Percentiles rank a stretch among this genome's conserved stretches.
These are phyloP conservation scores for Axea sp. DNA, from an alignment of 2,888 invertebrate species.

Conservation along the genomic window DNA sequence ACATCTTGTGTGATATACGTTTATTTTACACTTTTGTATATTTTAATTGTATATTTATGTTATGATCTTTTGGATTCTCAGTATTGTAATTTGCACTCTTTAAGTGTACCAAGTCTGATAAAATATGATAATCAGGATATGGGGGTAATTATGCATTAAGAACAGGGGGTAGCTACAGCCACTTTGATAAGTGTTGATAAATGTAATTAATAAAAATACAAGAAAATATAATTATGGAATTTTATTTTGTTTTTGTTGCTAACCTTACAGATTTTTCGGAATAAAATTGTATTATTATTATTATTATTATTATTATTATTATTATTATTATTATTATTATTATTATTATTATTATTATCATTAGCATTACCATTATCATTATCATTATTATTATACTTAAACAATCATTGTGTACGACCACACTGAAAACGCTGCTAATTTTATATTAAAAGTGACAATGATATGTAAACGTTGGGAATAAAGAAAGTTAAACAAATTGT, in stretches of 20 bases:
- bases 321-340: no score
- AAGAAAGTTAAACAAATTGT: no score
- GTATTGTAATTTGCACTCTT: slow-evolving; percentile 50
- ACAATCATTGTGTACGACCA: no score
- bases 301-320: no score
- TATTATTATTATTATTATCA: no score
- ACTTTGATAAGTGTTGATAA: slow-evolving; percentile 53
- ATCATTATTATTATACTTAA: no score
- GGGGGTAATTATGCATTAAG: slow-evolving; percentile 39
- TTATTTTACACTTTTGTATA: slow-evolving; percentile 46
- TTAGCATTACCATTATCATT: no score
- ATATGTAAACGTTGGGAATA: no score
- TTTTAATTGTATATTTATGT: slow-evolving; percentile 26
- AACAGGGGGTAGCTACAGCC: slow-evolving; percentile 49
- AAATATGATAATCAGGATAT: slow-evolving; percentile 41
- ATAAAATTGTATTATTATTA: not conserved
- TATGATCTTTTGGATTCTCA: slow-evolving; percentile 44
- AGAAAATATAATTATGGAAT: slow-evolving; percentile 27
- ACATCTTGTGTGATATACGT: slow-evolving; percentile 18
- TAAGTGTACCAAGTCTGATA: slow-evolving; percentile 47
- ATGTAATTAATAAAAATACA: slow-evolving; percentile 47
- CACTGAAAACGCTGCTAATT: no score
- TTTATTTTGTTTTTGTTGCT: no score
- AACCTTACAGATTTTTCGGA: no score
- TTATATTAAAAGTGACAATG: no score